These are phyloP conservation scores for Eurytoma californica DNA, from an alignment of 2,888 invertebrate genomes.

Conservation along the genomic window DNA sequence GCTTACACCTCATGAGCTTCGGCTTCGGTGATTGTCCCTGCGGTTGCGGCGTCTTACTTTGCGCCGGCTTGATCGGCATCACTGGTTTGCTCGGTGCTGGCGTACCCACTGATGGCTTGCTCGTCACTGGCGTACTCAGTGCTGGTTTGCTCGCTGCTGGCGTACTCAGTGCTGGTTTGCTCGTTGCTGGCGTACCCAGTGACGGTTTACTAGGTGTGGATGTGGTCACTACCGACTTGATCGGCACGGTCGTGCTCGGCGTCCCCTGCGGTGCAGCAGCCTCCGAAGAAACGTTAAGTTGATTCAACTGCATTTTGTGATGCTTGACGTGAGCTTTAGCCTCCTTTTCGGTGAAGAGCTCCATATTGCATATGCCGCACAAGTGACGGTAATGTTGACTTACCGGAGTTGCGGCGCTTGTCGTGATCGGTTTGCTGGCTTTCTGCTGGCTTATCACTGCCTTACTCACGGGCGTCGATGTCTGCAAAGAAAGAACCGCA, in stretches of 20 bases:
- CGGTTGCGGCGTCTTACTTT: not conserved
- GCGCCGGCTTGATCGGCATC: not conserved
- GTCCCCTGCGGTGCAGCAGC: not conserved
- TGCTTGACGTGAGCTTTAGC: constrained; percentile 64
- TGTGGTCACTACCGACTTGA: too few relatives aligned
- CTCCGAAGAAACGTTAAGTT: not conserved
- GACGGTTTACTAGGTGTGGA: not conserved
- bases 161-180: not conserved
- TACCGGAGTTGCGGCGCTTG: not conserved
- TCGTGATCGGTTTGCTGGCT: not conserved
- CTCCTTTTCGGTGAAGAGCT: constrained; percentile 62
- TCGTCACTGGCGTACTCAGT: not conserved
- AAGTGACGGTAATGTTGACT: constrained; percentile 61
- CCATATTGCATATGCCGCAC: constrained; percentile 66
- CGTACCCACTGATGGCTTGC: too few relatives aligned
- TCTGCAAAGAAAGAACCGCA: not conserved
- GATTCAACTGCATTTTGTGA: constrained; percentile 24
- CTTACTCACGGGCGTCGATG: not conserved
- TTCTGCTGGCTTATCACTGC: not conserved
- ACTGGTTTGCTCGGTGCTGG: not conserved
- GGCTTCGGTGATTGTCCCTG: constrained; percentile 58
- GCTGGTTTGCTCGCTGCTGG: not conserved
- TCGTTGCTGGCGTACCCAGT: not conserved
- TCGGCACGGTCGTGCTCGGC: too few relatives aligned
- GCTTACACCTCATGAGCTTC: constrained; percentile 71